These are phyloP conservation scores for Cataglyphis altisquamis DNA, from an alignment of 2,888 invertebrate genomes.

Conservation along the genomic window DNA sequence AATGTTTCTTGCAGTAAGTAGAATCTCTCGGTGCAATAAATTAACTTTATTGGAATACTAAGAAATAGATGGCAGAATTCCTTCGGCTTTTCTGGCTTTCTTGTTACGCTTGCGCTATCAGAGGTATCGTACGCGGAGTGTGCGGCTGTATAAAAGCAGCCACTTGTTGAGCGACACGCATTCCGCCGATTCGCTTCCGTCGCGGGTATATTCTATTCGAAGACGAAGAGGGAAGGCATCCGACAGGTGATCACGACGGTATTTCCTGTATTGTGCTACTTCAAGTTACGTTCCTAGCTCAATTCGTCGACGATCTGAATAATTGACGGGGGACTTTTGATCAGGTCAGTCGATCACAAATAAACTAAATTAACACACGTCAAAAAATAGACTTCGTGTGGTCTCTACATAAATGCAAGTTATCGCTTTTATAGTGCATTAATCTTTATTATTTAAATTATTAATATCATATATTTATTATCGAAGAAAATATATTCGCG, in stretches of 20 bases:
- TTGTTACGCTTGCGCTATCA: constrained; percentile 79
- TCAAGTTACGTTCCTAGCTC: constrained; percentile 12
- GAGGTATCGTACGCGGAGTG: constrained; percentile 65
- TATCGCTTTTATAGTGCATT: background rate
- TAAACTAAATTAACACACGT: background rate
- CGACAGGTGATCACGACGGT: constrained; percentile 26
- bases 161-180: constrained; percentile 85
- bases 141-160: constrained; percentile 84
- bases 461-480: no score
- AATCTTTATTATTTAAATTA: background rate
- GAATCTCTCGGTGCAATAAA: constrained; percentile 57
- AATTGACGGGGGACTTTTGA: constrained; percentile 28
- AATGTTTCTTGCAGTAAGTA: constrained; percentile 18
- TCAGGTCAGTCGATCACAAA: constrained; percentile 10
- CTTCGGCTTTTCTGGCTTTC: constrained; percentile 40
- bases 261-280: constrained; percentile 29
- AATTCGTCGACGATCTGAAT: constrained; percentile 34
- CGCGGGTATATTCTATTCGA: constrained; percentile 65
- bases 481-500: background rate
- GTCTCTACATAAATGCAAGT: background rate
- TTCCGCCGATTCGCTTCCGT: constrained; percentile 80
- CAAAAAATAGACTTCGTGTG: background rate
- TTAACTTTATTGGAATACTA: constrained; percentile 1
- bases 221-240: constrained; percentile 37
- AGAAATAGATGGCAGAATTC: constrained; percentile 45